Percentiles rank a stretch among this genome's conserved stretches.
Evolutionary conservation across 2,113 vertebrate genomes (phyloP).

Genomic region (Podocnemis expansa): DNA sequence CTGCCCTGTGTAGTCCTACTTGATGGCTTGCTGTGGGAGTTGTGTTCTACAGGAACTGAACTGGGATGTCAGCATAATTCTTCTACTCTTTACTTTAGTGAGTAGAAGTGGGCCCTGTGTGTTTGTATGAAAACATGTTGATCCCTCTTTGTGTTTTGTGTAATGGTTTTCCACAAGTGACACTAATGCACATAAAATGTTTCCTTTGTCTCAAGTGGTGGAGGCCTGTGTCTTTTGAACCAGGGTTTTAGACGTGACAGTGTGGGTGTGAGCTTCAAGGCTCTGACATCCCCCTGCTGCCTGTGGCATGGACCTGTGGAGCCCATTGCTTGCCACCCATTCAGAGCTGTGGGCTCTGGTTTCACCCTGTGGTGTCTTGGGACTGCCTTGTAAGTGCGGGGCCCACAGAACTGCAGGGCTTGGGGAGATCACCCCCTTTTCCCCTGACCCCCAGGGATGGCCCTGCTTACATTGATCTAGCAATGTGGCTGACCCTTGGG

Average conservation of each 20-base stretch:
- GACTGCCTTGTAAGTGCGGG: no score
- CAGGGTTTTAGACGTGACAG: background rate
- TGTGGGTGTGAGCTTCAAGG: no score
- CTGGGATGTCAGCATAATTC: background rate
- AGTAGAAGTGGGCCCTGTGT: background rate
- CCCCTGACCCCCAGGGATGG: no score
- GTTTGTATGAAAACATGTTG: background rate
- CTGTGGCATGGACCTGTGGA: no score
- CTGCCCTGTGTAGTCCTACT: background rate
- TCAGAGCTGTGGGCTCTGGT: no score
- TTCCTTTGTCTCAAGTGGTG: background rate
- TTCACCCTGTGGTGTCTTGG: no score
- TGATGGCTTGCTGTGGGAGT: background rate
- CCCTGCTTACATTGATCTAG: background rate
- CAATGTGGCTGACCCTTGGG: background rate
- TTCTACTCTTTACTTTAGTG: fast-evolving
- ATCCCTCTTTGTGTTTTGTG: background rate
- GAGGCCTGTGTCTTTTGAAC: background rate
- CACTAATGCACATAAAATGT: background rate
- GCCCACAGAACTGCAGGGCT: no score
- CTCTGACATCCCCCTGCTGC: no score
- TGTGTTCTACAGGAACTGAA: no score
- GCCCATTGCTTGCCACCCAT: no score
- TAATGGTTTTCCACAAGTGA: background rate
- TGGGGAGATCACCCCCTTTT: no score